These are phyloP conservation scores for Callinectes sapidus DNA, from an alignment of 2,888 invertebrate species.

Conservation along the genomic window DNA sequence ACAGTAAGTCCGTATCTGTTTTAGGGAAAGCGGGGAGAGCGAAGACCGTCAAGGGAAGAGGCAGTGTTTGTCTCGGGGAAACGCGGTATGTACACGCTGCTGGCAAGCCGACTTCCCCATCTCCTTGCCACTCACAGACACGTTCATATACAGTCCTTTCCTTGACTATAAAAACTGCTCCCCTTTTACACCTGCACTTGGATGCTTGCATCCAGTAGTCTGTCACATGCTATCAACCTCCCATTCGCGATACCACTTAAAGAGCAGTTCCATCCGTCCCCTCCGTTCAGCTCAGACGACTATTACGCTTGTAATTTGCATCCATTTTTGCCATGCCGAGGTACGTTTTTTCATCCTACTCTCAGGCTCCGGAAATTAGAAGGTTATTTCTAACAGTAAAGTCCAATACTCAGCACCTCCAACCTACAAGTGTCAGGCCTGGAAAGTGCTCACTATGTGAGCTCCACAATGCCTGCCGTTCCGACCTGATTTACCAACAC, in stretches of 20 bases:
- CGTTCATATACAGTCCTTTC: background rate
- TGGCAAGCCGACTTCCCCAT: background rate
- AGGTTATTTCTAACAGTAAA: background rate
- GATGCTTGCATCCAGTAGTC: background rate
- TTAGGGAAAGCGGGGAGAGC: background rate
- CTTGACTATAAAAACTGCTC: background rate
- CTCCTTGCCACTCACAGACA: background rate
- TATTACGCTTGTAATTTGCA: background rate
- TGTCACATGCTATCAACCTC: too few relatives aligned
- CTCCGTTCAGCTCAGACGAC: background rate
- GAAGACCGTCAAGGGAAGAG: conserved; percentile 5
- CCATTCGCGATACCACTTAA: background rate
- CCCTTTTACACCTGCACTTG: background rate
- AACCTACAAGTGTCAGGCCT: background rate
- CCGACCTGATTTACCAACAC: background rate
- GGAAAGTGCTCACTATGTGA: background rate
- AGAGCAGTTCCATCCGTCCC: background rate
- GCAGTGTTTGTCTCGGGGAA: conserved; percentile 9
- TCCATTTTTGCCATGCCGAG: background rate
- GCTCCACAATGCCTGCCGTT: conserved; percentile 6
- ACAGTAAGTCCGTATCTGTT: background rate
- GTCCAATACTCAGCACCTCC: background rate
- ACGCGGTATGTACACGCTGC: conserved; percentile 23
- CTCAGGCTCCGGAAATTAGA: background rate
- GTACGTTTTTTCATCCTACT: background rate